Evolutionary conservation across 2,113 vertebrate genomes (phyloP), one percentile per base, ranked within the genome.

Genomic region (Cettia cetti): DNA sequence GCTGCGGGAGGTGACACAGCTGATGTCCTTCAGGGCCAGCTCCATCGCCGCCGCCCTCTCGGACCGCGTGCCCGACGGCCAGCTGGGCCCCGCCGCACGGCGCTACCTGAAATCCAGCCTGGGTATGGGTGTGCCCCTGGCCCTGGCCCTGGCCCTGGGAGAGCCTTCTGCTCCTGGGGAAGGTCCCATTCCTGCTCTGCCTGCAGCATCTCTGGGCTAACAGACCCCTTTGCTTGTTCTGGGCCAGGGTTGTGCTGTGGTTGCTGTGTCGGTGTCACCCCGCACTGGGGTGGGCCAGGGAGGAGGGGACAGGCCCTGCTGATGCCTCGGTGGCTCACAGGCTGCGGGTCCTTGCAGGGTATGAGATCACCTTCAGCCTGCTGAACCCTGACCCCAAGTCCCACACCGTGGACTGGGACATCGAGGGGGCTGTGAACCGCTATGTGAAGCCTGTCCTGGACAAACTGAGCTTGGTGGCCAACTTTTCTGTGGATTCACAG

Each of bases 401-500:
- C 28, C 99, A 99, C 21, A 84, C 83, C 0, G 97, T 99, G 40
- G 96, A 98, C 87, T 99, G 99, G 99, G 98, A 99, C 95, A 99
- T 99, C 0, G 98, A 99, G 94, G 98, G 97, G 8, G 99, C 99
- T 0, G 97, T 99, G 80, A 95, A 84, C 49, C 97, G 88, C 85
- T 99, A 98, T 1, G 98, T 99, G 84, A 98, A 98, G 82, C 99
- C 99, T 1, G 82, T 99, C 89, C 96, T 99, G 82, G 97, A 98
- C 63, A 99, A 99, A 78, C 98, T 99, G 92, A 97, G 98, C 20
- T 95, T 96, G 13, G 88, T 98, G 33, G 99, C 99, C 50, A 99
- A 99, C 96, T 99, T 99, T 90, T 99, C 99, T 30, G 98, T 99
- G 15, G 99, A 99, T 86, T 99, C 99, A 5, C 99, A 99, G 98